Evolutionary conservation across 2,888 invertebrate genomes (phyloP).

Genomic region (Drosophila rellima): DNA sequence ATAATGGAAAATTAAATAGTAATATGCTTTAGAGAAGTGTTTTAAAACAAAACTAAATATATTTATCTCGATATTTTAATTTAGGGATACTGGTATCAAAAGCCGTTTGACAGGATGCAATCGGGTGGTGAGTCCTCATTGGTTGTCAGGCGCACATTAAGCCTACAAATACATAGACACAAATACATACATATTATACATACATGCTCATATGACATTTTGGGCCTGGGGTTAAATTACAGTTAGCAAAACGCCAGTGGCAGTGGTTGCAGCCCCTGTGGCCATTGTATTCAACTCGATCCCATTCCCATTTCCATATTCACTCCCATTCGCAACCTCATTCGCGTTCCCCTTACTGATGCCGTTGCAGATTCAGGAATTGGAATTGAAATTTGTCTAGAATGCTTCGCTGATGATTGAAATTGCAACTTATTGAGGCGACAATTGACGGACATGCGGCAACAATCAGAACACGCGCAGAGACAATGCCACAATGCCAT

Average conservation of each 20-base stretch:
- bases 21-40: too few species aligned
- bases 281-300: constrained; percentile 35
- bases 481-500: constrained; percentile 38
- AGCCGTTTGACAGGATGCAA: constrained; percentile 7
- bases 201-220: constrained; percentile 37
- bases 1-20: too few species aligned
- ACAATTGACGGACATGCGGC: constrained; percentile 44
- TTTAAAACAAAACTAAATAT: too few species aligned
- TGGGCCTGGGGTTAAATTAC: constrained; percentile 55
- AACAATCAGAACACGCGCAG: constrained; percentile 15
- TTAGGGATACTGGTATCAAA: neutral
- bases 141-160: constrained; percentile 20
- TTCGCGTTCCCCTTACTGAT: neutral
- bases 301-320: neutral
- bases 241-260: constrained; percentile 22
- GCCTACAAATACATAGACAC: constrained; percentile 9
- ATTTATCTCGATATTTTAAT: too few species aligned
- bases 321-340: neutral
- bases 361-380: constrained; percentile 11
- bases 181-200: neutral
- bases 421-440: constrained; percentile 39
- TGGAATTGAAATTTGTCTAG: constrained; percentile 23
- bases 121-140: constrained; percentile 40
- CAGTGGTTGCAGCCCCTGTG: constrained; percentile 46
- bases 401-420: constrained; percentile 35